Base-by-base conservation (phyloP, 2,888 invertebrate genomes). In the Octodonta nipae region DNA sequence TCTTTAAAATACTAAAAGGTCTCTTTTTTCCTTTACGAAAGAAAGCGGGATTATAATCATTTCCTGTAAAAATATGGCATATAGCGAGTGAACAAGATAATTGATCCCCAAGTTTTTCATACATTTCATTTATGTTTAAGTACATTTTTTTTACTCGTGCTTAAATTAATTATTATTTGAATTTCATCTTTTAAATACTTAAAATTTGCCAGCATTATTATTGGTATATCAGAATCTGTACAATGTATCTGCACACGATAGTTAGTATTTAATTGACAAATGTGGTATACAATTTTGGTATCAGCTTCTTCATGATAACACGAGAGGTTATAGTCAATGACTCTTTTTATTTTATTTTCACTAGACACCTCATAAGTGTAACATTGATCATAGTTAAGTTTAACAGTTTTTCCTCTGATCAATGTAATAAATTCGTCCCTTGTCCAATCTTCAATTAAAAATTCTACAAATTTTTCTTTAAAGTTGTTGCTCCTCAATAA, bases 201-300 rank as follows among this genome's bases (percentile, higher is more conserved):
- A 13, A 36, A 33, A 28, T 30, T 30, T 30, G 34, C 30, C 30
- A 35, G 28, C 34, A 34, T 34, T 30, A 35, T 35, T 8, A 35
- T 15, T 12, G 35, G 31, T 20, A 35, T 35, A 31, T 31, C 35
- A 5, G 35, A 30, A 29, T 35, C 32, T n/a, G 35, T 35, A 24
- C 35, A 35, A 28, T 15, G 36, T 15, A 48, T 28, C 31, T 36
- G 30, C 15, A 49, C 34, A 32, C 39, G 35, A 32, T 42, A 45
- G 30, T 46, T 42, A 27, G 26, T 15, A 26, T 47, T 35, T 5
- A 50, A 41, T 29, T 45, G 42, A 22, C 30, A 32, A 22, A 42
- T 33, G 15, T 47, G 41, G 32, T 40, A 42, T 5, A 47, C 40
- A 17, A 50, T 49, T 47, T 44, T 47, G 5, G 42, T 46, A 30